These are phyloP conservation scores for Chymomyza procnemis DNA, from an alignment of 2,888 invertebrate genomes.

Conservation along the genomic window DNA sequence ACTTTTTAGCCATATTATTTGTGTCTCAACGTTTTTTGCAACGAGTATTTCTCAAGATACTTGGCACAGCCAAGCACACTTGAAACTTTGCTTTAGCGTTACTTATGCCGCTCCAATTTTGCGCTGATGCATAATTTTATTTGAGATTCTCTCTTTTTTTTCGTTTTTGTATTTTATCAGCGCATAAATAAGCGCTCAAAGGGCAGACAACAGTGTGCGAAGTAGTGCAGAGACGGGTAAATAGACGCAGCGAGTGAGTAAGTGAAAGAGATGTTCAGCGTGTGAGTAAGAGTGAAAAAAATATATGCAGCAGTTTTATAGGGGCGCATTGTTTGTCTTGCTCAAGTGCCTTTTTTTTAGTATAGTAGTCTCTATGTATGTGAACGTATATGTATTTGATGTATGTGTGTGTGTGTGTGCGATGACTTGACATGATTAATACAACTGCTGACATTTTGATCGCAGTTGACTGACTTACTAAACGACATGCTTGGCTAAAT, in stretches of 20 bases:
- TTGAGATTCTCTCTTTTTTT: constrained; percentile 15
- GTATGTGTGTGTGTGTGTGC: constrained; percentile 30
- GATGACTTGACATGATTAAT: constrained; percentile 76
- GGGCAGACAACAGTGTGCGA: constrained; percentile 32
- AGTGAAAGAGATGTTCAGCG: neutral
- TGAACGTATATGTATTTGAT: constrained; percentile 16
- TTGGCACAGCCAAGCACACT: constrained; percentile 11
- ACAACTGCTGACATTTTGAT: constrained; percentile 70
- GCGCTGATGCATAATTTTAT: constrained; percentile 67
- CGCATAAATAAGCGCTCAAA: constrained; percentile 69
- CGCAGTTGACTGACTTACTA: constrained; percentile 64
- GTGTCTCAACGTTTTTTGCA: constrained; percentile 22
- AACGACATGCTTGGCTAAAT: constrained; percentile 51
- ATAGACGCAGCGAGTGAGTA: neutral
- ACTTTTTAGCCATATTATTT: constrained; percentile 43
- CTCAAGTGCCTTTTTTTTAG: neutral
- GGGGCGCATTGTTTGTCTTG: neutral
- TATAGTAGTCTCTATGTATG: neutral
- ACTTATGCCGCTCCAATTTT: constrained; percentile 71
- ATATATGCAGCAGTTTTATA: neutral
- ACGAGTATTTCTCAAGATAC: constrained; percentile 20
- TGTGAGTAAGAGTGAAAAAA: neutral
- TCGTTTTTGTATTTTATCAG: constrained; percentile 50
- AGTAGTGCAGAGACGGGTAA: too few species aligned
- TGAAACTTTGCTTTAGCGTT: constrained; percentile 43